Evolutionary conservation across 2,113 vertebrate species (phyloP), one percentile per base, ranked within the genome.

Genomic region (Ageneiosus marmoratus): DNA sequence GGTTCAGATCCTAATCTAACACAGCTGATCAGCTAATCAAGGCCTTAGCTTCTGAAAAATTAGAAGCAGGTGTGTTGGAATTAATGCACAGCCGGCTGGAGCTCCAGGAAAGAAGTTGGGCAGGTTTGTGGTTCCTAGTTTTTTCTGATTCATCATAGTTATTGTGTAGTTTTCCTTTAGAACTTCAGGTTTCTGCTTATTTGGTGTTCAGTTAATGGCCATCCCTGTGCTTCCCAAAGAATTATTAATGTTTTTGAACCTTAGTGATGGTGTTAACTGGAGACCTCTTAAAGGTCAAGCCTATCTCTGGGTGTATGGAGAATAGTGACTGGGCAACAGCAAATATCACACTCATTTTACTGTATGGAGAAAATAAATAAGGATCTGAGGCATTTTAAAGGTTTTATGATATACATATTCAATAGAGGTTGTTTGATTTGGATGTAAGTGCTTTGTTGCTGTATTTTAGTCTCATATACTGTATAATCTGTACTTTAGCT

Each of bases 301-400:
- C 85, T 86, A 81, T 86, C 86, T 87, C 87, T 87, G 34, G 56
- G 56, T 67, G 51, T 60, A 20, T 8, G 53, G 62, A 41, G 41
- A 87, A 88, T 82, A 18, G 85, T 80, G 85, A 86, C 84, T 83
- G 83, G 83, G 86, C 76, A 83, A 84, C 87, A 48, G 76, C 63
- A 74, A 77, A 87, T 86, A 84, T 89, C 88, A 90, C 70, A 67
- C 84, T 88, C 88, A 85, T 90, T 89, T 92, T 88, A 86, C 32
- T 50, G 56, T 13, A 37, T 58, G 27, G 50, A 77, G 29, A 41
- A 56, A 44, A n/a, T 55, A 18, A 55, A 50, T 69, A 53, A 37
- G 58, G 12, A 46, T 22, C 63, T 46, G 27, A 44, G 5, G 44
- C 63, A 53, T 67, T 67, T 62, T 27, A 60, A 27, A 4, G n/a